These are phyloP conservation scores for Acleris sparsana DNA, from an alignment of 2,888 invertebrate species.

Conservation along the genomic window DNA sequence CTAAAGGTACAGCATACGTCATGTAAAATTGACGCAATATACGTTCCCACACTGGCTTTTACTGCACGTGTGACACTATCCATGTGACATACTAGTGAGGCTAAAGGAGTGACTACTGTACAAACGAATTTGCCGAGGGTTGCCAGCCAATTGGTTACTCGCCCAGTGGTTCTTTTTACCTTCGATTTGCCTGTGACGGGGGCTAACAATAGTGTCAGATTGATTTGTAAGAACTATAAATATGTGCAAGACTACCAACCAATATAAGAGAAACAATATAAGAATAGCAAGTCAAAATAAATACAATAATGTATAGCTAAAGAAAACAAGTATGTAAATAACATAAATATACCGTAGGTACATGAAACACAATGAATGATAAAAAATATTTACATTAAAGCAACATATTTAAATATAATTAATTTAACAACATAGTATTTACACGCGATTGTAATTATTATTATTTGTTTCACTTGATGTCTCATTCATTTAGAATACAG, in stretches of 20 bases:
- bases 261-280: slow-evolving; percentile 35
- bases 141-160: slow-evolving; percentile 3
- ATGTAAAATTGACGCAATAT: slow-evolving; percentile 54
- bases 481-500: slow-evolving; percentile 53
- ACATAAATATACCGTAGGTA: slow-evolving; percentile 56
- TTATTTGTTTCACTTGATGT: slow-evolving; percentile 62
- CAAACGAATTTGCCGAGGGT: slow-evolving; percentile 1
- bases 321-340: slow-evolving; percentile 61
- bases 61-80: too few relatives aligned
- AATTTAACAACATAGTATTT: slow-evolving; percentile 81
- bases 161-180: background rate
- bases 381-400: slow-evolving; percentile 82
- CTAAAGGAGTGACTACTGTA: too few relatives aligned
- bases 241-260: slow-evolving; percentile 38
- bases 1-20: slow-evolving; percentile 51
- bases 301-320: slow-evolving; percentile 53
- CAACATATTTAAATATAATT: slow-evolving; percentile 71
- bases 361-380: slow-evolving; percentile 70
- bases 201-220: slow-evolving; percentile 42
- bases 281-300: slow-evolving; percentile 44
- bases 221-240: slow-evolving; percentile 38
- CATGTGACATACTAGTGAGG: too few relatives aligned
- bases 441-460: slow-evolving; percentile 63
- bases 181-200: slow-evolving; percentile 39
- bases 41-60: slow-evolving; percentile 37